phyloP scores from a whole-genome alignment of 2,113 vertebrate genomes.

The Malurus melanocephalus region DNA sequence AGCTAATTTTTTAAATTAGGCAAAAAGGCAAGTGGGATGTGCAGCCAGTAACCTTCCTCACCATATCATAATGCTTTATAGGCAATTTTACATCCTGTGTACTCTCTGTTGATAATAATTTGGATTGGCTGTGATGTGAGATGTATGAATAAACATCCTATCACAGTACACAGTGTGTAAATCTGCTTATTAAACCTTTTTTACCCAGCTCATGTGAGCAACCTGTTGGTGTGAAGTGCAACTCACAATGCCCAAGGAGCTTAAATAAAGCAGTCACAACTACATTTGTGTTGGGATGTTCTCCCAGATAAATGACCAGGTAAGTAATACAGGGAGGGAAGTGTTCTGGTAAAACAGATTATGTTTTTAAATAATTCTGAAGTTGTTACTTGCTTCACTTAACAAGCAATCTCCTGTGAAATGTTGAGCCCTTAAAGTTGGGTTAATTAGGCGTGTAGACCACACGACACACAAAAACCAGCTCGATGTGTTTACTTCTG shows the following conservation, averaged over 20 bases:
- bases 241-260: rapidly evolving
- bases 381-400: neutral
- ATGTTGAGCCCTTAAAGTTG: neutral
- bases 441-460: neutral
- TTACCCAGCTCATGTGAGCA: neutral
- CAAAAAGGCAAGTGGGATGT: neutral
- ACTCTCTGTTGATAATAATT: neutral
- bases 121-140: neutral
- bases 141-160: neutral
- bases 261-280: neutral
- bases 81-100: slow-evolving; percentile 29
- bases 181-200: slow-evolving; percentile 11
- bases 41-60: slow-evolving; percentile 17
- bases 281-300: neutral
- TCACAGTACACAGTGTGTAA: neutral
- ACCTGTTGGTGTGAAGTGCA: neutral
- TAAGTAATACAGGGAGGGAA: neutral
- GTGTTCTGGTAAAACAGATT: neutral
- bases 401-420: neutral
- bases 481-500: neutral
- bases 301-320: neutral
- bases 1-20: slow-evolving; percentile 50
- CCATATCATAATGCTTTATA: slow-evolving; percentile 30
- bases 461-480: neutral
- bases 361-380: neutral